These are phyloP conservation scores for Rynchops niger DNA, from an alignment of 2,113 vertebrate species.

Conservation along the genomic window DNA sequence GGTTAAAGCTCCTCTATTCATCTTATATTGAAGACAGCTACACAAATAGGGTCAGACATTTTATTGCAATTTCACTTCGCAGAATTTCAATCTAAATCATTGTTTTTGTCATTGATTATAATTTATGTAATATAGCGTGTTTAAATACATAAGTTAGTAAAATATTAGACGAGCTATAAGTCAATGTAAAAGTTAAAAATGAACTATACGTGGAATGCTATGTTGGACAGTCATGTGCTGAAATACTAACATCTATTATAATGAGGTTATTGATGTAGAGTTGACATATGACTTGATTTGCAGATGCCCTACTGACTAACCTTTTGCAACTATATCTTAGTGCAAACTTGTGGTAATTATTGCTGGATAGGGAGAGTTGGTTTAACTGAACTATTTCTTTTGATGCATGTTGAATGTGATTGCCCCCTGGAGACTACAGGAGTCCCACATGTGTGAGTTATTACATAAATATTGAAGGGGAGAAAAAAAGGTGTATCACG, in stretches of 20 bases:
- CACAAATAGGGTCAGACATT: constrained; percentile 59
- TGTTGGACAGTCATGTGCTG: constrained; percentile 65
- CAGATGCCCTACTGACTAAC: constrained; percentile 70
- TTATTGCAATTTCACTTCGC: constrained; percentile 64
- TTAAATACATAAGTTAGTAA: constrained; percentile 66
- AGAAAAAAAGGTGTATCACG: background rate
- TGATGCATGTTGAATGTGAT: constrained; percentile 60
- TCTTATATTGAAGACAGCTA: constrained; percentile 58
- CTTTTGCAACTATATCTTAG: constrained; percentile 70
- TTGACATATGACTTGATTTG: constrained; percentile 75
- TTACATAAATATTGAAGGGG: constrained; percentile 48
- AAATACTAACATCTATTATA: constrained; percentile 73
- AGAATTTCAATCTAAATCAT: constrained; percentile 70
- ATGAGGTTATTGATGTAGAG: constrained; percentile 73
- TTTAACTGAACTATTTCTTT: constrained; percentile 64
- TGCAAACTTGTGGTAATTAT: constrained; percentile 72
- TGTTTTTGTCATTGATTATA: constrained; percentile 62
- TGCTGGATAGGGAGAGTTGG: constrained; percentile 51
- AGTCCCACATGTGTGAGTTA: constrained; percentile 61
- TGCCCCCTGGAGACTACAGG: constrained; percentile 49
- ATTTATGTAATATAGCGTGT: constrained; percentile 71
- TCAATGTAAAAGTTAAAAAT: constrained; percentile 63
- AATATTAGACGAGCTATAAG: constrained; percentile 61
- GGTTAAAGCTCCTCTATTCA: constrained; percentile 19
- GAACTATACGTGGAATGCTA: constrained; percentile 46